A percentile compares a stretch with the other conserved stretches of the same genome.
phyloP scores from a whole-genome alignment of 92 coral and sea anemone species.

The Parazoanthus darwini region DNA sequence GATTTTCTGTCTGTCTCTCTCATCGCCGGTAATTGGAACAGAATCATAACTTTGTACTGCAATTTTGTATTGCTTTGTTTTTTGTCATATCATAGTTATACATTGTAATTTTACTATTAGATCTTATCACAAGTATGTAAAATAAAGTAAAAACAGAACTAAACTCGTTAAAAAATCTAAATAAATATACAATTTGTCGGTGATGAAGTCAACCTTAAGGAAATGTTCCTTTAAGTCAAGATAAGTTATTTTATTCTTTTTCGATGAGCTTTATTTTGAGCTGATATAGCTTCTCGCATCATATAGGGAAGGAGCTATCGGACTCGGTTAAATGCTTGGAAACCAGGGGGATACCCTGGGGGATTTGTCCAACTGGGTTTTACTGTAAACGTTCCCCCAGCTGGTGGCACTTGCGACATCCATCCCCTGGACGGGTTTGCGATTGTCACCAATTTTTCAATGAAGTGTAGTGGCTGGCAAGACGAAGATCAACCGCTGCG shows the following conservation, averaged over 20 bases:
- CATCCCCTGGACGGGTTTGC: constrained; percentile 75
- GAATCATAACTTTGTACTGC: too few species aligned
- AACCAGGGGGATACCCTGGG: constrained; percentile 73
- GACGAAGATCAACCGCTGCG: constrained; percentile 82
- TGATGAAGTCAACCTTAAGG: too few species aligned
- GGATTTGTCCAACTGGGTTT: constrained; percentile 83
- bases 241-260: background rate
- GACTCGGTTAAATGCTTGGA: constrained; percentile 84
- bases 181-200: too few species aligned
- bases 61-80: too few species aligned
- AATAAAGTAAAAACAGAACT: too few species aligned
- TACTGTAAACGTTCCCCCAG: constrained; percentile 79
- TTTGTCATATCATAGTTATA: too few species aligned
- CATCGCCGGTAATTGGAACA: too few species aligned
- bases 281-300: background rate
- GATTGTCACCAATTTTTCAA: constrained; percentile 70
- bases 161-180: too few species aligned
- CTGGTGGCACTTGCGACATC: constrained; percentile 65
- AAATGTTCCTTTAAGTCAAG: background rate
- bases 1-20: too few species aligned
- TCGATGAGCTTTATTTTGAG: background rate
- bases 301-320: constrained; percentile 52
- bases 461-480: constrained; percentile 77
- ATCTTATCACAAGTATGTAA: too few species aligned
- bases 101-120: too few species aligned